Percentiles rank a stretch among this genome's conserved stretches.
phyloP scores from a whole-genome alignment of 2,888 invertebrate species.

The Cheilosia scutellata region DNA sequence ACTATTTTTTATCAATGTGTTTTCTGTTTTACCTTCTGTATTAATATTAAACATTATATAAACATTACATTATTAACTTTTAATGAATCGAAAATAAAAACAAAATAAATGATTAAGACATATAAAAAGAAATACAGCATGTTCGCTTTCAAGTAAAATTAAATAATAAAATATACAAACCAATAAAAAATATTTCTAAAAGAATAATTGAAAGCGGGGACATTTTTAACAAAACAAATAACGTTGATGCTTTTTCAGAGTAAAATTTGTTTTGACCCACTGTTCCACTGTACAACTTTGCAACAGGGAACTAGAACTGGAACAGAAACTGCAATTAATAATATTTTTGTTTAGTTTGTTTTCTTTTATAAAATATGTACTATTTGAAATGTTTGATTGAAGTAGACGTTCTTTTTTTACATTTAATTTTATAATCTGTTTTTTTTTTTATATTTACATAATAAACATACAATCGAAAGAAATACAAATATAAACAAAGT shows the following conservation, averaged over 20 bases:
- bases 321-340: conserved; percentile 14
- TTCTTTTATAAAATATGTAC: conserved; percentile 3
- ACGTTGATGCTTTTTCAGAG: not conserved
- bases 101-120: conserved; percentile 10
- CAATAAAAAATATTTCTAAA: conserved; percentile 35
- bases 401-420: conserved; percentile 40
- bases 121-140: conserved; percentile 18
- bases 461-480: conserved; percentile 39
- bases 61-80: conserved; percentile 50
- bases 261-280: not conserved
- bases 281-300: conserved; percentile 1
- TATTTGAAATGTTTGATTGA: conserved; percentile 63
- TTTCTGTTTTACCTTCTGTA: conserved; percentile 41
- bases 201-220: not conserved
- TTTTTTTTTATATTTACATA: conserved; percentile 57
- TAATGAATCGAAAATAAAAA: conserved; percentile 46
- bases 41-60: conserved; percentile 65
- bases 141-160: not conserved
- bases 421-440: conserved; percentile 30
- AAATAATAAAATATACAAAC: conserved; percentile 54
- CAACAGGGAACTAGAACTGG: not conserved
- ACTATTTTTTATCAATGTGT: conserved; percentile 10
- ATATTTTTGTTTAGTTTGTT: conserved; percentile 4
- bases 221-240: not conserved
- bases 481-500: conserved; percentile 7